Evolutionary conservation across 1,140 invertebrate species (phyloP), one percentile per base, ranked within the genome.

Genomic region (Oreohelix idahoensis): DNA sequence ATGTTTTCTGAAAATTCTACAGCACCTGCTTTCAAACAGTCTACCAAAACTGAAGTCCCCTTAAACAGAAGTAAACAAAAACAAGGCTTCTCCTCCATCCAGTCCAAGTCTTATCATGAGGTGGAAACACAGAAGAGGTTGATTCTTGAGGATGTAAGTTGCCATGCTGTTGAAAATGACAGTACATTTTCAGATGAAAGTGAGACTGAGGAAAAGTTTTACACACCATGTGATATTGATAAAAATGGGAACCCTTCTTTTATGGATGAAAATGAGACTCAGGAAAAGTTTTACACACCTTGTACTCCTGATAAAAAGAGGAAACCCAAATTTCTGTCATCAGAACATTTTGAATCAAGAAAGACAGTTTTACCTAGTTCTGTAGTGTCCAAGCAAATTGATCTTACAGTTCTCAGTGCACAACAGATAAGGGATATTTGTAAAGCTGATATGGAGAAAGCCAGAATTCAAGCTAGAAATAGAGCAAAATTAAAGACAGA

Each of bases 231-330:
- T 29, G 63, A 1, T 17, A 1, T 35, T 5, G 23, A 35, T 13
- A 29, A 32, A 20, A 87, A 89, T 63, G 89, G 90, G 73, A 90
- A 89, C 79, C 89, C 90, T n/a, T 90, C 89, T 87, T 89, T 88
- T 53, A 5, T n/a, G 2, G 89, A 91, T 85, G 89, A 90, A 79
- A 90, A 88, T 84, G 89, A 89, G 29, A 84, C 88, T 74, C 88
- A 89, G 26, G 89, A 90, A 8, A 86, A 86, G 74, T 90, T 91
- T 73, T 89, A 84, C 74, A 91, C 89, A 23, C 89, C 89, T 13
- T 88, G 88, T 20, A 86, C 89, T 35, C 66, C 88, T 0, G 90
- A 89, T 75, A 49, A 26, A 87, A 83, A 83, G 80, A 83, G 0
- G 78, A 51, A 35, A 69, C 53, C 8, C 10, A 10, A 2, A 45